These are phyloP conservation scores for Andricus curvator DNA, from an alignment of 2,888 invertebrate species.

Conservation along the genomic window DNA sequence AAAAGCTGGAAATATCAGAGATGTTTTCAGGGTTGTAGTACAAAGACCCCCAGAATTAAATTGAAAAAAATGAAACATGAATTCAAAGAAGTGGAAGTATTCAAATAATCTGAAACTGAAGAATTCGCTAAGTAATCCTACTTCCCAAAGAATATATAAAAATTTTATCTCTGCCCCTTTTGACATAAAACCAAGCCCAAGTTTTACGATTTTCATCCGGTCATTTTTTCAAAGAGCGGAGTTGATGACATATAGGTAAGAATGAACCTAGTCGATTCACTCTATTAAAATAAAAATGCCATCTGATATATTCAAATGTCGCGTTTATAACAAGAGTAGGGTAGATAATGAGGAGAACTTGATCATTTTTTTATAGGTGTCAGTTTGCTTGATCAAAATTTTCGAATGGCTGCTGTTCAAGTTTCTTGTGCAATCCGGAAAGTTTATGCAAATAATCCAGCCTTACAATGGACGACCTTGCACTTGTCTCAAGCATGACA, in stretches of 20 bases:
- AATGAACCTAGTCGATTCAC: neutral
- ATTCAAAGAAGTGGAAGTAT: neutral
- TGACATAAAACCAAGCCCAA: neutral
- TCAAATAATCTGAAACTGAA: neutral
- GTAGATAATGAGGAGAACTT: neutral
- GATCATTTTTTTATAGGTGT: neutral
- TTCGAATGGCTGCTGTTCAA: neutral
- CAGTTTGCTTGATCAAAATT: neutral
- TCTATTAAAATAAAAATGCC: no score
- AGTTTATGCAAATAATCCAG: constrained; percentile 16
- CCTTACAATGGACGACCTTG: constrained; percentile 39
- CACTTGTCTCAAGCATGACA: constrained; percentile 47
- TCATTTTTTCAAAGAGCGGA: neutral
- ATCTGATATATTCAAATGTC: neutral
- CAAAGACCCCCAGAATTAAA: no score
- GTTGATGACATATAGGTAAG: neutral
- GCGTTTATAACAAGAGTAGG: constrained; percentile 12
- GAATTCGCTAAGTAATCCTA: neutral
- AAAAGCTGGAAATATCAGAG: no score
- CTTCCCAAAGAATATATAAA: neutral
- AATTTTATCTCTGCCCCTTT: constrained; percentile 13
- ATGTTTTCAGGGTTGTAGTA: no score
- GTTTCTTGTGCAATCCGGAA: constrained; percentile 11
- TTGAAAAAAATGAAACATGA: no score
- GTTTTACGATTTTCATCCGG: constrained; percentile 3